These are phyloP conservation scores for Polypedilum pembai DNA, from an alignment of 1,140 invertebrate species.

Conservation along the genomic window DNA sequence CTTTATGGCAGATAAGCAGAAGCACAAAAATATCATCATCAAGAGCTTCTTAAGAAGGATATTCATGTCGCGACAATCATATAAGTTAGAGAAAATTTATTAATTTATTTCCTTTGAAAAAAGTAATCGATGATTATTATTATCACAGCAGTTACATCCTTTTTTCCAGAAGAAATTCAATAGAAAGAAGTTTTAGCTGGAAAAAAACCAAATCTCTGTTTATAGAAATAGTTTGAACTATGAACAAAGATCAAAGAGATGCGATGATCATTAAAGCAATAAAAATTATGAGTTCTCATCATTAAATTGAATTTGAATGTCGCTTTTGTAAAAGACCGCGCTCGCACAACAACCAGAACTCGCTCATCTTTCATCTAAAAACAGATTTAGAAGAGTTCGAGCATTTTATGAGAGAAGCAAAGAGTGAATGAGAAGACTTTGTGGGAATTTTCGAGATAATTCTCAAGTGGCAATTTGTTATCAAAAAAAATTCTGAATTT, in stretches of 20 bases:
- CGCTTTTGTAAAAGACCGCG: background rate
- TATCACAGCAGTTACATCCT: no score
- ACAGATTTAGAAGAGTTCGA: background rate
- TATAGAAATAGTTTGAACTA: no score
- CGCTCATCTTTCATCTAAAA: background rate
- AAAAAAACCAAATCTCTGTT: no score
- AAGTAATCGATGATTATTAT: no score
- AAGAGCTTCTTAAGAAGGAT: background rate
- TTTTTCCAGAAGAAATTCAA: no score
- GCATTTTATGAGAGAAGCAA: background rate
- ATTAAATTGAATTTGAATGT: background rate
- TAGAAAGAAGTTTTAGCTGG: no score
- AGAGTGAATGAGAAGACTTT: no score
- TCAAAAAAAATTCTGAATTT: background rate
- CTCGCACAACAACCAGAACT: background rate
- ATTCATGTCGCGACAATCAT: background rate
- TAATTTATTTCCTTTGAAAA: no score
- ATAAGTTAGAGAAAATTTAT: background rate
- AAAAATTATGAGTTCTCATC: background rate
- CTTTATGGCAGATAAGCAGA: background rate
- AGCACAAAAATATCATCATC: no score
- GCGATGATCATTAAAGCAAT: background rate
- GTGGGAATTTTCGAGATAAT: background rate
- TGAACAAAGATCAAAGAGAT: no score
- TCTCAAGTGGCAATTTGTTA: constrained; percentile 6